Evolutionary conservation across 2,113 vertebrate species (phyloP), one percentile per base, ranked within the genome.

Genomic region (Mastomys coucha): DNA sequence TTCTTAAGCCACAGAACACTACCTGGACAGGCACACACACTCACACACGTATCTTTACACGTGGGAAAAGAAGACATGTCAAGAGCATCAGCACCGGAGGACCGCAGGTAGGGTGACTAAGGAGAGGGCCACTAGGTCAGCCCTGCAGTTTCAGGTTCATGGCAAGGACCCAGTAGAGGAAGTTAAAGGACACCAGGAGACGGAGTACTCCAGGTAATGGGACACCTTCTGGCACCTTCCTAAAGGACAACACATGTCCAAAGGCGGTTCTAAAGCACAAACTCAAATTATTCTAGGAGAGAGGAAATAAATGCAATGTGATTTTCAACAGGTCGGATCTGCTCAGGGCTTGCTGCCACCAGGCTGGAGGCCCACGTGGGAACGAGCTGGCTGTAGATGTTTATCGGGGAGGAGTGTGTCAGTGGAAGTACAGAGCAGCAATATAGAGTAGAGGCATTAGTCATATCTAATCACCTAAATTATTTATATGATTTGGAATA

Each of bases 401-500:
- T 95, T 69, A 96, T 45, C 39, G 0, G 20, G 42, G 80, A 60
- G 77, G 56, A 73, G 45, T 72, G 81, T 90, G 89, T 86, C 85
- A 16, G 73, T 6, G 20, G 80, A 65, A 39, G 75, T 56, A 70
- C 89, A 20, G 75, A 93, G 42, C 73, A 85, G 78, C 78, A 1
- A 73, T 87, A 75, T 0, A 89, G 87, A 91, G 42, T 33, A 88
- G 49, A 65, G 60, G 78, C 84, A 56, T 93, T 80, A 92, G 91
- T 84, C 92, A 82, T 81, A 89, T 63, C 72, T 95, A 82, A 87
- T 94, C 93, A 91, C 45, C 53, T 97, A 76, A 86, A 94, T 97
- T 95, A 96, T 95, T 97, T 86, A 96, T 36, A 93, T 77, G 72
- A 97, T 86, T 76, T 96, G 92, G 92, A 96, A 75, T 80, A 82